phyloP scores from a whole-genome alignment of 2,888 invertebrate species.

The Agriopis aurantiaria region DNA sequence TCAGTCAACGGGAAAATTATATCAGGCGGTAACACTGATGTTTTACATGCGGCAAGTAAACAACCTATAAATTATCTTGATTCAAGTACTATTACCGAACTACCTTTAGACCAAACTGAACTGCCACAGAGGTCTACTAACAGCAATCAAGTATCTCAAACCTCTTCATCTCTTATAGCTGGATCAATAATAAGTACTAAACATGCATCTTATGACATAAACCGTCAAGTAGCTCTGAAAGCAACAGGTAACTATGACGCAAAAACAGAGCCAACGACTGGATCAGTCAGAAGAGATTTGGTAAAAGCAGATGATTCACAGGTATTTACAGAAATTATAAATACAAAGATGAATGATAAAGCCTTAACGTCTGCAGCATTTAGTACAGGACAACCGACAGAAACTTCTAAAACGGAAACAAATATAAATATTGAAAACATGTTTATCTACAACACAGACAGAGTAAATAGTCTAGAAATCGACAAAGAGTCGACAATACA shows the following conservation, averaged over 20 bases:
- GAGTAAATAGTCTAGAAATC: background rate
- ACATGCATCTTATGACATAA: background rate
- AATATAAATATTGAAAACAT: background rate
- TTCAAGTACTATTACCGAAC: conserved; percentile 1
- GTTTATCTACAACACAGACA: background rate
- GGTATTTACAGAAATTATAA: background rate
- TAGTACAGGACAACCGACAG: background rate
- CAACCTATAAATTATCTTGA: background rate
- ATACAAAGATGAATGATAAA: background rate
- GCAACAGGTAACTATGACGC: background rate
- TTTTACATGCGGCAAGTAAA: conserved; percentile 1
- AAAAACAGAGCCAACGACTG: background rate
- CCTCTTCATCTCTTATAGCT: background rate
- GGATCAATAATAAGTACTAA: background rate
- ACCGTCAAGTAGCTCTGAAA: background rate
- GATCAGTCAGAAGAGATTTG: background rate
- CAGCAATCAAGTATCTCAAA: background rate
- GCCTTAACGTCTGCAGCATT: background rate
- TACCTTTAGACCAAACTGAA: background rate
- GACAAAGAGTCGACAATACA: background rate
- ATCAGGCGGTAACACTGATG: background rate
- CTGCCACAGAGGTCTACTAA: background rate
- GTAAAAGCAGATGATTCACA: conserved; percentile 5
- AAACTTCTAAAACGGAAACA: background rate
- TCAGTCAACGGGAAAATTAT: background rate